Conservation (phyloP, 2,888 invertebrate species). For the Platycnemis pennipes region DNA sequence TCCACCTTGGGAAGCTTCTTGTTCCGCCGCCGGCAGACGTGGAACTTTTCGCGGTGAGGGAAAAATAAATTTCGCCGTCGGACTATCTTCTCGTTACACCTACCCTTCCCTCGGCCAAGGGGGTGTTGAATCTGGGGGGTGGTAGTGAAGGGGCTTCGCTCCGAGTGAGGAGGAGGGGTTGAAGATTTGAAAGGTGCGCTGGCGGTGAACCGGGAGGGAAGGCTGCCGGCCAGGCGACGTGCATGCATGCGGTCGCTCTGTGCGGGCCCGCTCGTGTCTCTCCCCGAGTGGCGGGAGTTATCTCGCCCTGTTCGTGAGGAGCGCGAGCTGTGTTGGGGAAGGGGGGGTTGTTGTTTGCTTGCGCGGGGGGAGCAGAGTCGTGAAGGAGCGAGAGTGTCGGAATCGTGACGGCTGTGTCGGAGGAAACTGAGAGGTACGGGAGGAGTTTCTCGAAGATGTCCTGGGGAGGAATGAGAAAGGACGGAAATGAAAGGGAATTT, state of each 20-base stretch:
- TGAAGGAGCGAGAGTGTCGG: not conserved
- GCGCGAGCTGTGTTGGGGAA: not conserved
- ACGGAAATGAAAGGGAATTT: conserved; percentile 3
- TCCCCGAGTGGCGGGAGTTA: not conserved
- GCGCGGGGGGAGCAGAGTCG: not conserved
- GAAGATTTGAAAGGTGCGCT: not conserved
- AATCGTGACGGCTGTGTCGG: not conserved
- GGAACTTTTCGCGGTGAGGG: no score
- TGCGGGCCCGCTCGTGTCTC: not conserved
- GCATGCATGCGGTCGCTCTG: not conserved
- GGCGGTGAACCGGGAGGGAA: not conserved
- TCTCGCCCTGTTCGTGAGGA: not conserved
- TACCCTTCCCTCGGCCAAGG: not conserved
- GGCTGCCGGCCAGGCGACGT: not conserved
- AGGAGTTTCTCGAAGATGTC: not conserved
- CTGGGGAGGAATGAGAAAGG: not conserved
- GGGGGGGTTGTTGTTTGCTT: not conserved
- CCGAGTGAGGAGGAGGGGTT: no score
- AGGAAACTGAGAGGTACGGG: not conserved
- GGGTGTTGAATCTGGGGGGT: not conserved
- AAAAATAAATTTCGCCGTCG: no score
- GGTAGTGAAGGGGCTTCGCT: no score
- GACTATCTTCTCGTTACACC: not conserved
- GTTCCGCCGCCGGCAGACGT: no score
- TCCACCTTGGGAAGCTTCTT: no score